phyloP scores from a whole-genome alignment of 2,797 vertebrate species.

The Pseudocheirus occidentalis region DNA sequence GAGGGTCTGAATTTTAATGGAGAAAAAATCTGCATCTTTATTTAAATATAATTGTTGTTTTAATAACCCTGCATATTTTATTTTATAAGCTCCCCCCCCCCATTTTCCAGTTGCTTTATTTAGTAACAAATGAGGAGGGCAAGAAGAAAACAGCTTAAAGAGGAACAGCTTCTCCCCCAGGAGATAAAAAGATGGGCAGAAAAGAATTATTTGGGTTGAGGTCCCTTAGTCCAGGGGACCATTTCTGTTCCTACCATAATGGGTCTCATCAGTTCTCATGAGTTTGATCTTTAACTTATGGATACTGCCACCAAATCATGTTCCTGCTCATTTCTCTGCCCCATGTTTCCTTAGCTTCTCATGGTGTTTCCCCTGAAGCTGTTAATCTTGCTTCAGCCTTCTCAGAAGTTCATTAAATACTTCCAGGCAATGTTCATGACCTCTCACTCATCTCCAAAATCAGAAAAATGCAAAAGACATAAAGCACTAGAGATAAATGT shows the following conservation, averaged over 20 bases:
- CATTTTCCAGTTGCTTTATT: neutral
- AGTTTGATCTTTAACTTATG: neutral
- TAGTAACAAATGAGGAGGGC: neutral
- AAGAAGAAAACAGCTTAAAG: neutral
- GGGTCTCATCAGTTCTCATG: neutral
- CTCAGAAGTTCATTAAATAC: neutral
- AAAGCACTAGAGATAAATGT: neutral
- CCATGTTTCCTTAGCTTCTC: neutral
- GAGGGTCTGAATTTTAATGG: neutral
- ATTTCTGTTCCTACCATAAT: neutral
- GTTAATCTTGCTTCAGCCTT: neutral
- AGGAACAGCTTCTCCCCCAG: neutral
- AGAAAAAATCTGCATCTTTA: neutral
- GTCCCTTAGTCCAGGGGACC: neutral
- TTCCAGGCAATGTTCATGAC: neutral
- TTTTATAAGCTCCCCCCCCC: no score
- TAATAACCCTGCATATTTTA: neutral
- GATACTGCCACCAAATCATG: neutral
- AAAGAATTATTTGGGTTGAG: neutral
- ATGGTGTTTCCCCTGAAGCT: neutral
- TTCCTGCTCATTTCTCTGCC: neutral
- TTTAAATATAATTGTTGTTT: neutral
- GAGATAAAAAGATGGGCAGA: neutral
- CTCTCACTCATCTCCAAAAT: neutral
- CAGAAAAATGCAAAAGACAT: neutral